Conservation (phyloP, 2,888 invertebrate genomes). For the Agrilus mali region DNA sequence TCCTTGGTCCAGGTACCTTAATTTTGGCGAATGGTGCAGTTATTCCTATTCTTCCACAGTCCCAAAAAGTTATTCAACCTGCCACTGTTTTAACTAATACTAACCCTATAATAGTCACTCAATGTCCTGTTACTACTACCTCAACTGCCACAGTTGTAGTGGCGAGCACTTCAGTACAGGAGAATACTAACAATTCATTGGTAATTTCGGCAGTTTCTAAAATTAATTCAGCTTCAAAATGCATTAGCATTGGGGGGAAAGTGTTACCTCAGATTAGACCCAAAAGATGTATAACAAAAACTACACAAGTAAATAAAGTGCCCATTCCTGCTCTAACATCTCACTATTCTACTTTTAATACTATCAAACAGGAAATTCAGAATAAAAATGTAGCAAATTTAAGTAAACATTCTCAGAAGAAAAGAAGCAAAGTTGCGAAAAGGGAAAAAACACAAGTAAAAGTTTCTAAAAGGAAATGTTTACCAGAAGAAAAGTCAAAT, state of each 20-base stretch:
- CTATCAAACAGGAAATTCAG: neutral
- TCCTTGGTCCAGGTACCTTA: constrained; percentile 30
- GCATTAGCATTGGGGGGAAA: neutral
- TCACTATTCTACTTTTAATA: constrained; percentile 15
- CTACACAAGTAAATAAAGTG: constrained; percentile 33
- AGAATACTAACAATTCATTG: constrained; percentile 5
- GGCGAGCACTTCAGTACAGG: constrained; percentile 9
- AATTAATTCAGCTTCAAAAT: constrained; percentile 1
- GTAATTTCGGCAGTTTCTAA: constrained; percentile 8
- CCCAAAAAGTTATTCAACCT: constrained; percentile 15
- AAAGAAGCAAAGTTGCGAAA: neutral
- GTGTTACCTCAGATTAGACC: constrained; percentile 6
- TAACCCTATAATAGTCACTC: constrained; percentile 15
- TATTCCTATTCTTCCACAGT: constrained; percentile 25
- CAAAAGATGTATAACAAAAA: constrained; percentile 25
- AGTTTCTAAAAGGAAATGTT: neutral
- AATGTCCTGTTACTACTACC: constrained; percentile 12
- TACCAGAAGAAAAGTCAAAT: neutral
- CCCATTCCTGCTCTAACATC: constrained; percentile 32
- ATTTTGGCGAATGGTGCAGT: constrained; percentile 30
- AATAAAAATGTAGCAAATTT: neutral
- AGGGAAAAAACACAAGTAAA: neutral
- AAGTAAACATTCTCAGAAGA: neutral
- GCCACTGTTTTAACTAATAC: constrained; percentile 17
- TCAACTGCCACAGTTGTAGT: constrained; percentile 13